These are phyloP conservation scores for Apocrypta bakeri DNA, from an alignment of 1,140 invertebrate genomes.

Conservation along the genomic window DNA sequence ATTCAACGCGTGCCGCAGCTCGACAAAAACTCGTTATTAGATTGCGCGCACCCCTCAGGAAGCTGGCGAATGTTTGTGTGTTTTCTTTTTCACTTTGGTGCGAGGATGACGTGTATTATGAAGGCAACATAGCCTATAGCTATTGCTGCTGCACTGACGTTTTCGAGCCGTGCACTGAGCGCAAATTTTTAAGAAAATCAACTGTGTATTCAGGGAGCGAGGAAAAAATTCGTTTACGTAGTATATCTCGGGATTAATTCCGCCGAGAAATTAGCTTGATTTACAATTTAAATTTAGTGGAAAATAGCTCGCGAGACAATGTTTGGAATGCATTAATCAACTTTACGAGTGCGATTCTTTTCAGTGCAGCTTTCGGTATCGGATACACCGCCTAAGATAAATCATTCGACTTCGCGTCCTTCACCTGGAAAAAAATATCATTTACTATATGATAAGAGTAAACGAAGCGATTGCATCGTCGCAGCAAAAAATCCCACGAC, in stretches of 20 bases:
- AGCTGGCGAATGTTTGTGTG: conserved; percentile 42
- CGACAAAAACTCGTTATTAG: conserved; percentile 73
- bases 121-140: neutral
- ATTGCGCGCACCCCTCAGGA: conserved; percentile 62
- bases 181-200: neutral
- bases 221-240: neutral
- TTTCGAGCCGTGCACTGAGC: too few relatives aligned
- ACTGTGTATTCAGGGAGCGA: neutral
- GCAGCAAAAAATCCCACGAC: neutral
- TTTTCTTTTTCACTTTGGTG: conserved; percentile 48
- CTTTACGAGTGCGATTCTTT: neutral
- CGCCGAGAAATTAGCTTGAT: neutral
- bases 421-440: neutral
- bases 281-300: conserved; percentile 5
- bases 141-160: neutral
- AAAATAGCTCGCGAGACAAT: neutral
- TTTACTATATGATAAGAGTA: neutral
- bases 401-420: neutral
- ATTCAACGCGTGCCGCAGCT: conserved; percentile 49
- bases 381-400: too few relatives aligned
- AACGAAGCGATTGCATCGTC: neutral
- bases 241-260: neutral
- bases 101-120: neutral
- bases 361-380: neutral
- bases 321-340: neutral